These are phyloP conservation scores for Zaprionus gabonicus DNA, from an alignment of 1,140 invertebrate genomes.

Conservation along the genomic window DNA sequence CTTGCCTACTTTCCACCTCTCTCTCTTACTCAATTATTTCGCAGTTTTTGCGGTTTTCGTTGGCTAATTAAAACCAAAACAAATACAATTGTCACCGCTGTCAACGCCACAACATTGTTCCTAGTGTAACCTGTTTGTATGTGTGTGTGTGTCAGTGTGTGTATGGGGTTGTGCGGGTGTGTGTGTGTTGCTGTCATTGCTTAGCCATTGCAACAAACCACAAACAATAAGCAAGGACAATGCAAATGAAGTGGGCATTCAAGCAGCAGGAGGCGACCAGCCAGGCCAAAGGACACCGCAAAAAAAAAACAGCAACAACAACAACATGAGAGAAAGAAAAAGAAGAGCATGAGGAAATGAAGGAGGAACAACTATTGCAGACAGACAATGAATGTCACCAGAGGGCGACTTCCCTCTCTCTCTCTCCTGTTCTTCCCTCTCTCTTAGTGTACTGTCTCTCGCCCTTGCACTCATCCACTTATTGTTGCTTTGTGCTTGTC, in stretches of 20 bases:
- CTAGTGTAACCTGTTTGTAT: background rate
- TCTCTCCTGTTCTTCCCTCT: background rate
- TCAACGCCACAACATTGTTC: constrained; percentile 30
- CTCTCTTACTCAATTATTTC: constrained; percentile 40
- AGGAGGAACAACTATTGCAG: constrained; percentile 23
- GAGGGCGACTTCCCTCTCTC: background rate
- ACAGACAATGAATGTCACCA: constrained; percentile 47
- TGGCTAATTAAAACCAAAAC: constrained; percentile 77
- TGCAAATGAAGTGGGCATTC: constrained; percentile 68
- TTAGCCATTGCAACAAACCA: constrained; percentile 67
- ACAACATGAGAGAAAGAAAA: background rate
- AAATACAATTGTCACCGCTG: constrained; percentile 73
- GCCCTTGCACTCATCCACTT: constrained; percentile 13
- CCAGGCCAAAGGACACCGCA: background rate
- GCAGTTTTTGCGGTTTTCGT: constrained; percentile 44
- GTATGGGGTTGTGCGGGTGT: background rate
- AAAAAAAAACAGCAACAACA: background rate
- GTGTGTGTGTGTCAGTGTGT: background rate
- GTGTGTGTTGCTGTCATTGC: constrained; percentile 45
- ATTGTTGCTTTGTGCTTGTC: constrained; percentile 35
- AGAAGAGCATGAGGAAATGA: background rate
- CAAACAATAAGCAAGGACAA: constrained; percentile 75
- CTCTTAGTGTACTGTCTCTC: background rate
- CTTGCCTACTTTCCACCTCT: background rate
- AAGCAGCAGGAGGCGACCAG: constrained; percentile 9